Evolutionary conservation across 37 sponge, comb jelly and placozoan genomes (phyloP).

Genomic region (Corticium candelabrum): DNA sequence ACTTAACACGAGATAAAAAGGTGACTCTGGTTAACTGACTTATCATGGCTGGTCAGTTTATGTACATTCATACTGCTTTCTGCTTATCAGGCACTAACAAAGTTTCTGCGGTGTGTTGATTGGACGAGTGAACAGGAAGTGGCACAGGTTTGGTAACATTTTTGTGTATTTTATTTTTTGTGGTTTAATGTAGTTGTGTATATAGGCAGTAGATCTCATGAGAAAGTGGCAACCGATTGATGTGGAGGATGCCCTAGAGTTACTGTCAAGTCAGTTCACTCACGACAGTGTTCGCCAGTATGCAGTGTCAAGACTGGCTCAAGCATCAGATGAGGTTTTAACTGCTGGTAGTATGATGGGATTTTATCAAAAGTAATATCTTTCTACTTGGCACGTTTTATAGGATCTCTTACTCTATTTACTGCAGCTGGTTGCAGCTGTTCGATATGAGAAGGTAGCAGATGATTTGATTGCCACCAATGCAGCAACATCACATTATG

Average conservation of each 20-base stretch:
- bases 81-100: slow-evolving; percentile 62
- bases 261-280: slow-evolving; percentile 68
- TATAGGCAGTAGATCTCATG: slow-evolving; percentile 36
- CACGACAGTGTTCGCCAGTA: slow-evolving; percentile 69
- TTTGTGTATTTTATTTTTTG: slow-evolving; percentile 1
- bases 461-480: background rate
- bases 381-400: background rate
- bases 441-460: slow-evolving; percentile 27
- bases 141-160: slow-evolving; percentile 45
- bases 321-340: slow-evolving; percentile 71
- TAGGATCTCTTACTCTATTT: slow-evolving; percentile 25
- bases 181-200: too few species aligned
- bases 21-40: slow-evolving; percentile 13
- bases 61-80: background rate
- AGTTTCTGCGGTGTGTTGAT: slow-evolving; percentile 90
- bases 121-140: slow-evolving; percentile 49
- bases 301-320: slow-evolving; percentile 74
- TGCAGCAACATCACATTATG: background rate
- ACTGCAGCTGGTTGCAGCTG: slow-evolving; percentile 29
- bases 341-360: too few species aligned
- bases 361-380: background rate
- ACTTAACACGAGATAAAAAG: slow-evolving; percentile 56
- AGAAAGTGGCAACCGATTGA: slow-evolving; percentile 88
- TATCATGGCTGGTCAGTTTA: too few species aligned
- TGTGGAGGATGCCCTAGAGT: slow-evolving; percentile 83